phyloP scores from a whole-genome alignment of 2,888 invertebrate species.

The Lepas anatifera region DNA sequence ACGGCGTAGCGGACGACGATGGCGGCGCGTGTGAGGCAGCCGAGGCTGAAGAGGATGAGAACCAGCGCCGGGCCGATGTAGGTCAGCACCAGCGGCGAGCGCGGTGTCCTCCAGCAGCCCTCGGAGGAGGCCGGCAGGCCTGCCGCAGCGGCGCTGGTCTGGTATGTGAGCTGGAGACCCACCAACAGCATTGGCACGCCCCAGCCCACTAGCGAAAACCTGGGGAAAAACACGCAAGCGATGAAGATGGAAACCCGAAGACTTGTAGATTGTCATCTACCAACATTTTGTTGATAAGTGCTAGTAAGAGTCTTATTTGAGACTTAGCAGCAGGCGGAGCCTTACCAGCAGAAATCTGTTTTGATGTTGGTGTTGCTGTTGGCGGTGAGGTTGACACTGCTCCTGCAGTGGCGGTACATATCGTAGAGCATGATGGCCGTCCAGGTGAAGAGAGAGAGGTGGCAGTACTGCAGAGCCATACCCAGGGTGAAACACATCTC shows the following conservation, averaged over 20 bases:
- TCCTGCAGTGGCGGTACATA: constrained; percentile 40
- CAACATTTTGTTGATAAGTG: too few species aligned
- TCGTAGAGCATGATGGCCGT: constrained; percentile 53
- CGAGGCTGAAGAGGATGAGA: constrained; percentile 38
- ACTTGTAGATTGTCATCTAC: too few species aligned
- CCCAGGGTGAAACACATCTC: constrained; percentile 48
- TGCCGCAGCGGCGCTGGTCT: constrained; percentile 28
- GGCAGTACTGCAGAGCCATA: constrained; percentile 49
- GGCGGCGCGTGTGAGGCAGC: constrained; percentile 42
- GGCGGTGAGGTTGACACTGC: constrained; percentile 1
- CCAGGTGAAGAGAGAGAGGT: constrained; percentile 54
- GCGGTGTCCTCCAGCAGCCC: background rate
- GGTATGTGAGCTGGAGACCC: constrained; percentile 34
- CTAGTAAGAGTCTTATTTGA: too few species aligned
- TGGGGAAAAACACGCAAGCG: too few species aligned
- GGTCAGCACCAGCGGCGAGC: constrained; percentile 36
- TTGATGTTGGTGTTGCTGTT: constrained; percentile 5
- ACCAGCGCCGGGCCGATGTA: constrained; percentile 42
- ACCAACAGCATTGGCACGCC: constrained; percentile 46
- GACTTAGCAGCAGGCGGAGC: too few species aligned
- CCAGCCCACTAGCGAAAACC: constrained; percentile 48
- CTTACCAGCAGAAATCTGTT: background rate
- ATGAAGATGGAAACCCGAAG: too few species aligned
- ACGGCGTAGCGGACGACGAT: constrained; percentile 46
- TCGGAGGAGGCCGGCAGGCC: background rate